These are phyloP conservation scores for Silurus asotus DNA, from an alignment of 2,113 vertebrate genomes.

Conservation along the genomic window DNA sequence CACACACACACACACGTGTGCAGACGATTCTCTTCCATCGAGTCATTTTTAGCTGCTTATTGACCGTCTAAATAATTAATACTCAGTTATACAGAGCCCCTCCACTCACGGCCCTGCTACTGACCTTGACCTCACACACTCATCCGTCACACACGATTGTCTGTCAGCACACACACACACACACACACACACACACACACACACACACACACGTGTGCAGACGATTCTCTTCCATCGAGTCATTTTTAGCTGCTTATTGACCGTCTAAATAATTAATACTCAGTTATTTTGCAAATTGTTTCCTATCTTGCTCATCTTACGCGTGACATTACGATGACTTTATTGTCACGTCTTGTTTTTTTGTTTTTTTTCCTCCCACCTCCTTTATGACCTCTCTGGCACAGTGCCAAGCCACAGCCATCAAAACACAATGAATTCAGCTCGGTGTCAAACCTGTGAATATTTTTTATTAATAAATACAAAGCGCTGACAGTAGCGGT, in stretches of 20 bases:
- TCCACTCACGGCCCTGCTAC: conserved; percentile 37
- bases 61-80: conserved; percentile 51
- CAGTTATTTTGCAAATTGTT: conserved; percentile 54
- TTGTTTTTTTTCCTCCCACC: not conserved
- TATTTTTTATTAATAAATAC: not conserved
- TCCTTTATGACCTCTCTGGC: not conserved
- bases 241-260: conserved; percentile 47
- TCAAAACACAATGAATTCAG: not conserved
- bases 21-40: conserved; percentile 6
- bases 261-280: conserved; percentile 49
- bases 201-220: conserved; percentile 18
- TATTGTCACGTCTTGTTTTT: not conserved
- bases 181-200: conserved; percentile 36
- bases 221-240: not conserved
- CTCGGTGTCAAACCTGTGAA: not conserved
- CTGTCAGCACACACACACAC: conserved; percentile 30
- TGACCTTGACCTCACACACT: conserved; percentile 56
- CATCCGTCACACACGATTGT: conserved; percentile 45
- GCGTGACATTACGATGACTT: conserved; percentile 31
- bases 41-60: conserved; percentile 45
- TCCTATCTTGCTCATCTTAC: conserved; percentile 47
- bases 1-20: conserved; percentile 9
- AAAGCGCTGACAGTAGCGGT: not conserved
- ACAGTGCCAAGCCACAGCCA: not conserved
- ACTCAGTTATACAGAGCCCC: conserved; percentile 46